Base-by-base conservation (phyloP, 2,797 vertebrate species). In the Cuculus canorus region DNA sequence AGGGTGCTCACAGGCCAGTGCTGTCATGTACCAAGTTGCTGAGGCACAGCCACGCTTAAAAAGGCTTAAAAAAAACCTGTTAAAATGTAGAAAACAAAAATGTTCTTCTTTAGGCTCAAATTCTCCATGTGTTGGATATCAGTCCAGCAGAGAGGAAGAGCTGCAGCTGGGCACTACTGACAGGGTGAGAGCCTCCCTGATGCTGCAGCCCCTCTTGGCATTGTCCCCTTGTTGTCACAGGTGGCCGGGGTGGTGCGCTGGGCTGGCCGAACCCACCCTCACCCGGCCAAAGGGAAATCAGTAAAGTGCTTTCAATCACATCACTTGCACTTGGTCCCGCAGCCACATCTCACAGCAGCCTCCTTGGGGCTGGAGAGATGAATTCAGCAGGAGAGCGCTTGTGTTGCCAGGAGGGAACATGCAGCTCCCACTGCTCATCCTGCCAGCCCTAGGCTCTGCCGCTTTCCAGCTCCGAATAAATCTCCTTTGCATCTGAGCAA, bases 251-350 rank as follows among this genome's bases (percentile, higher is more conserved):
- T 33, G 41, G 27, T 45, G 32, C 2, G 5, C 22, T 0, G 4
- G 47, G 57, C 41, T 56, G 52, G 35, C 22, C 1, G 0, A 24
- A 13, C 10, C 47, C 64, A 70, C 71, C 41, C 48, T 73, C 66
- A 54, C 25, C 27, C 68, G 78, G 92, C 45, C 82, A 41, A 86
- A 25, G 43, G 28, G 60, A 8, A 28, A 37, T 64, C 30, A 43
- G 17, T 93, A 83, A 96, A 97, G 95, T 96, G 95, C 91, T 96
- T 91, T 63, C 85, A 81, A 48, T 90, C 23, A 11, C 47, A 79
- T 91, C 28, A 12, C 41, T 71, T 92, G 81, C 43, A 22, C 60
- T 75, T 86, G 54, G 79, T 90, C 89, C 65, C 8, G 0, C 50
- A 61, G 45, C 23, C 3, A 9, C 52, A 53, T 87, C 71, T 78